Base-by-base conservation (phyloP, 2,888 invertebrate species). In the Rhodophaea formosa region DNA sequence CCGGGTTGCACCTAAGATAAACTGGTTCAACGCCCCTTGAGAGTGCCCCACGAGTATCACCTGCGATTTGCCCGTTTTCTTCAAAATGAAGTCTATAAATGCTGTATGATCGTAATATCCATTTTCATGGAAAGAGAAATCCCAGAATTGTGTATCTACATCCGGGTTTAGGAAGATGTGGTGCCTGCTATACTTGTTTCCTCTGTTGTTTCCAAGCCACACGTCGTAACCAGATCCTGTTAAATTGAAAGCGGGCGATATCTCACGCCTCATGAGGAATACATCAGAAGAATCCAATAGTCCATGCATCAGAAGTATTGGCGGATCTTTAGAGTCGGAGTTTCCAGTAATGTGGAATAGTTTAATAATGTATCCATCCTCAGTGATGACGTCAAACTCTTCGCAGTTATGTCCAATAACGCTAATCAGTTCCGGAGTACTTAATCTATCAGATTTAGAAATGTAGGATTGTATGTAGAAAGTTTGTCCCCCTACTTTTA, bases 101-200 rank as follows among this genome's bases (percentile, higher is more conserved):
- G 49, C 49, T 7, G 49, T 7, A 15, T 14, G 15, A 15, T 49
- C 49, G n/a, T 49, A 49, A 46, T 29, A 23, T 3, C 46, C 46
- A 23, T 46, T 23, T 46, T 46, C 46, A 12, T 46, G 23, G n/a
- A 30, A 49, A 14, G 49, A 8, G 49, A 49, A 49, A 12, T 49
- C 12, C 49, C 49, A 49, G 14, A 14, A 49, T 3, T 30, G 8
- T 49, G 10, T 49, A 15, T 49, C 49, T 1, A 8, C 8, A n/a
- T 49, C 49, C 1, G 49, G 15, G 10, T 49, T 14, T 2, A 32
- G 7, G 0, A 15, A 15, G 32, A 32, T 5, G 15, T 49, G 49
- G 0, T 32, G 49, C 17, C 49, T 49, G 32, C 49, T 49, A 32
- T 49, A 49, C 15, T 10, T 29, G 8, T 49, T 49, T 30, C 30